phyloP scores from a whole-genome alignment of 2,113 vertebrate genomes.

The Phyllopteryx taeniolatus region DNA sequence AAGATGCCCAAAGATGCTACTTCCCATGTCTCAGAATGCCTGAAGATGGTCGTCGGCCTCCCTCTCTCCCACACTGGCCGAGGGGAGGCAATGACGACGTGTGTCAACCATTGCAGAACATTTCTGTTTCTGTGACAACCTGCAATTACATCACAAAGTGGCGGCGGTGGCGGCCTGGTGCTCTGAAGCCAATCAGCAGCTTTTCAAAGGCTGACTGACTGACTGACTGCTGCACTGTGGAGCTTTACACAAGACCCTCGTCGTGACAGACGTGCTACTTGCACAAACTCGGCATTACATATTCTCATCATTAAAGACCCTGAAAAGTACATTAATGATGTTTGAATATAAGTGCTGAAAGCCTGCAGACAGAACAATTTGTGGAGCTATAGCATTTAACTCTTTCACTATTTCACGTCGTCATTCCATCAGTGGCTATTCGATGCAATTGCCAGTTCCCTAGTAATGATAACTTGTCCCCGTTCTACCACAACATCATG shows the following conservation, averaged over 20 bases:
- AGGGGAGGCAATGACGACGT: slow-evolving; percentile 46
- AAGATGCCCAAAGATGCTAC: background rate
- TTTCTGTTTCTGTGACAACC: slow-evolving; percentile 56
- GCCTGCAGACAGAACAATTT: no score
- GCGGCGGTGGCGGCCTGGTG: slow-evolving; percentile 11
- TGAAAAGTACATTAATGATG: no score
- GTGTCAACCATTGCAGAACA: slow-evolving; percentile 59
- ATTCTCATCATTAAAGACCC: background rate
- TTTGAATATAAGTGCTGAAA: no score
- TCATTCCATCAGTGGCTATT: no score
- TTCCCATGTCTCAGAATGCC: background rate
- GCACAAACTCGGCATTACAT: background rate
- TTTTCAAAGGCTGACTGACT: slow-evolving; percentile 31
- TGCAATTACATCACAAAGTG: slow-evolving; percentile 57
- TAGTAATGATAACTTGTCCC: no score
- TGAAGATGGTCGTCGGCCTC: slow-evolving; percentile 2
- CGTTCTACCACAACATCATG: no score
- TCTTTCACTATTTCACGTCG: no score
- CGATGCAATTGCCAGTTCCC: no score
- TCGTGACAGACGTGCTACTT: background rate
- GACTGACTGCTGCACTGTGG: background rate
- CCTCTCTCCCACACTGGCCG: slow-evolving; percentile 39
- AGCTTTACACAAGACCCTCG: background rate
- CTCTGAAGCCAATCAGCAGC: slow-evolving; percentile 40
- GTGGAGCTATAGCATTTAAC: no score